A percentile compares a stretch with the other conserved stretches of the same genome.
phyloP scores from a whole-genome alignment of 2,888 invertebrate species.

The Ptychoptera contaminata region DNA sequence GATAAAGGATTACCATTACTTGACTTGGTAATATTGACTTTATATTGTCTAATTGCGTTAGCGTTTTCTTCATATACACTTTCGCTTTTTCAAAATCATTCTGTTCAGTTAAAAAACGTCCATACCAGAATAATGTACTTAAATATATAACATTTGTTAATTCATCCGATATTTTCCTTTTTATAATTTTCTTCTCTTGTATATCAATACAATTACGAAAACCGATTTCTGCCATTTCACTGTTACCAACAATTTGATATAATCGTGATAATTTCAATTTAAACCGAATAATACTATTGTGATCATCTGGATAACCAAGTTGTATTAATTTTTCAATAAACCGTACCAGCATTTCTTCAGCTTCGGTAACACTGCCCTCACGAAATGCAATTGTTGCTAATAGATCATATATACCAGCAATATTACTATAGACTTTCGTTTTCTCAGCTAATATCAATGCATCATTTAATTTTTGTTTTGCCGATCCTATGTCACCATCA shows the following conservation, averaged over 20 bases:
- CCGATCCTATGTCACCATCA: conserved; percentile 12
- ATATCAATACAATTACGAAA: conserved; percentile 27
- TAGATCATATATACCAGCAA: conserved; percentile 26
- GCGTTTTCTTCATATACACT: conserved; percentile 25
- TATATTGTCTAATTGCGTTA: conserved; percentile 26
- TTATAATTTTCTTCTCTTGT: conserved; percentile 25
- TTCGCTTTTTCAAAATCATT: conserved; percentile 20
- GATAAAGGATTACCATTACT: conserved; percentile 32
- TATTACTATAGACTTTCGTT: conserved; percentile 19
- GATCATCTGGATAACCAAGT: conserved; percentile 23
- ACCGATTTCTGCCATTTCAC: conserved; percentile 29
- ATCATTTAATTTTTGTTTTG: conserved; percentile 26
- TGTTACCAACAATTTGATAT: conserved; percentile 25
- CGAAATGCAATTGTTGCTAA: conserved; percentile 29
- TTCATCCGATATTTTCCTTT: conserved; percentile 24
- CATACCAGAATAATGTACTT: conserved; percentile 33
- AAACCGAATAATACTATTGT: conserved; percentile 29
- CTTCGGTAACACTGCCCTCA: conserved; percentile 26
- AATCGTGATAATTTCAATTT: conserved; percentile 30
- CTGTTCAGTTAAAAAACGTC: conserved; percentile 27
- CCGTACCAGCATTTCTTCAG: conserved; percentile 26
- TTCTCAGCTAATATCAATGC: conserved; percentile 29
- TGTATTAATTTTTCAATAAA: conserved; percentile 29
- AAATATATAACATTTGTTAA: conserved; percentile 30
- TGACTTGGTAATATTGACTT: conserved; percentile 29